A percentile compares a stretch with the other conserved stretches of the same genome.
phyloP scores from a whole-genome alignment of 2,113 vertebrate species.

The Acrocephalus arundinaceus region DNA sequence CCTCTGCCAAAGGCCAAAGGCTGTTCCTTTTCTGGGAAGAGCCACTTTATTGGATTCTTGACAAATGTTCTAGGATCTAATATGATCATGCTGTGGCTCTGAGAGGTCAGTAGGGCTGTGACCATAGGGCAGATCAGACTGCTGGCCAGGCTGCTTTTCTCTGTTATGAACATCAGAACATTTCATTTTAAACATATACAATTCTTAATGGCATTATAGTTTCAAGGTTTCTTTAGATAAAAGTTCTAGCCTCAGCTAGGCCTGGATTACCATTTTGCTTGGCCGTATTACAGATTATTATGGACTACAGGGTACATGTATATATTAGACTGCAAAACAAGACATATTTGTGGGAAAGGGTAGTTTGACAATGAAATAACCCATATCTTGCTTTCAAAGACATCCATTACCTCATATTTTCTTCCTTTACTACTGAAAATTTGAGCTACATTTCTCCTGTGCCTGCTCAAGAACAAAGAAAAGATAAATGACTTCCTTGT shows the following conservation, averaged over 20 bases:
- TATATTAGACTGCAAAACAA: neutral
- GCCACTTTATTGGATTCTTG: neutral
- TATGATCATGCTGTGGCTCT: neutral
- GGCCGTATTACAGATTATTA: neutral
- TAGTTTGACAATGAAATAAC: neutral
- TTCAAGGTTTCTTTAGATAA: neutral
- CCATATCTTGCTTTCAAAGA: neutral
- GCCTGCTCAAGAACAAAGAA: neutral
- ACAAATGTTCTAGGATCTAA: neutral
- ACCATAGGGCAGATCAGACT: neutral
- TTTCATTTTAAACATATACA: neutral
- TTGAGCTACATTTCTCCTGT: neutral
- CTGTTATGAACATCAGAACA: neutral
- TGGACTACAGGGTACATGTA: neutral
- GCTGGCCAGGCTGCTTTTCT: neutral
- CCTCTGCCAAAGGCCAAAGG: neutral
- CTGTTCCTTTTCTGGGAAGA: neutral
- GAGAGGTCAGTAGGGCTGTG: neutral
- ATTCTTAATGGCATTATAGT: neutral
- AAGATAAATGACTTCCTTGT: neutral
- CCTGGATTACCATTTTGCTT: neutral
- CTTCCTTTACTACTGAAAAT: neutral
- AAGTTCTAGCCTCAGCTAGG: neutral
- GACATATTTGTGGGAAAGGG: neutral
- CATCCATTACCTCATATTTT: neutral